Conservation (phyloP, 2,888 invertebrate genomes). For the Eupithecia pulchellata region DNA sequence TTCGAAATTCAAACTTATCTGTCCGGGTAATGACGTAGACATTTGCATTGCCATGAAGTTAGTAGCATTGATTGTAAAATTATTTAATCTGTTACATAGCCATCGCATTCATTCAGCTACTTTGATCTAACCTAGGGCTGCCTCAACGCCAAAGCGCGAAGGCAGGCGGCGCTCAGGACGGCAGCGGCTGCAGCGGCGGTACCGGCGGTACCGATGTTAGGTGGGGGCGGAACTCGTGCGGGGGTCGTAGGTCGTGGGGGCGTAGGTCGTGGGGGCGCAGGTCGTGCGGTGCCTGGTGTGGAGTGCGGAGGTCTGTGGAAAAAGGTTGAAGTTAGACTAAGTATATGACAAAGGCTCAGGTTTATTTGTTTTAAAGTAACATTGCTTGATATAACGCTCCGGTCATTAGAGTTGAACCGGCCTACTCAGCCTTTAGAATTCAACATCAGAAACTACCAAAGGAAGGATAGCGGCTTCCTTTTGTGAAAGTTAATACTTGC, state of each 20-base stretch:
- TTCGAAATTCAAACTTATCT: not conserved
- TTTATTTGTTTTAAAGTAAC: not conserved
- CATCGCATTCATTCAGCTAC: slow-evolving; percentile 34
- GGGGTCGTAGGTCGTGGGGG: slow-evolving; percentile 60
- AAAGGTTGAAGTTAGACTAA: slow-evolving; percentile 20
- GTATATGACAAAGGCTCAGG: not conserved
- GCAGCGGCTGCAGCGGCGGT: slow-evolving; percentile 71
- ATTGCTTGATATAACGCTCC: not conserved
- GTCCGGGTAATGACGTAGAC: not conserved
- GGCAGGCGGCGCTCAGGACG: slow-evolving; percentile 80
- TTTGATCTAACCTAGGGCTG: slow-evolving; percentile 45
- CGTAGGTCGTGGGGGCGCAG: slow-evolving; percentile 53
- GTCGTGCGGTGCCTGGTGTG: slow-evolving; percentile 60
- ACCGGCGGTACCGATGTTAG: slow-evolving; percentile 64
- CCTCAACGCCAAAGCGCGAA: slow-evolving; percentile 82
- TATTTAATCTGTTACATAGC: not conserved
- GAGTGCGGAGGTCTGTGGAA: slow-evolving; percentile 67
- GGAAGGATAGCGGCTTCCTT: too few relatives aligned
- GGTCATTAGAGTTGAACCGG: too few relatives aligned
- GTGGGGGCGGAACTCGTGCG: slow-evolving; percentile 70
- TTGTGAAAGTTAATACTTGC: too few relatives aligned
- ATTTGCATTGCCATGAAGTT: too few relatives aligned
- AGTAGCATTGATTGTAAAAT: not conserved
- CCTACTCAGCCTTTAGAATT: too few relatives aligned
- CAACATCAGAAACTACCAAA: too few relatives aligned